Evolutionary conservation across 2,888 invertebrate genomes (phyloP).

Genomic region (Leptinotarsa peninsularis): DNA sequence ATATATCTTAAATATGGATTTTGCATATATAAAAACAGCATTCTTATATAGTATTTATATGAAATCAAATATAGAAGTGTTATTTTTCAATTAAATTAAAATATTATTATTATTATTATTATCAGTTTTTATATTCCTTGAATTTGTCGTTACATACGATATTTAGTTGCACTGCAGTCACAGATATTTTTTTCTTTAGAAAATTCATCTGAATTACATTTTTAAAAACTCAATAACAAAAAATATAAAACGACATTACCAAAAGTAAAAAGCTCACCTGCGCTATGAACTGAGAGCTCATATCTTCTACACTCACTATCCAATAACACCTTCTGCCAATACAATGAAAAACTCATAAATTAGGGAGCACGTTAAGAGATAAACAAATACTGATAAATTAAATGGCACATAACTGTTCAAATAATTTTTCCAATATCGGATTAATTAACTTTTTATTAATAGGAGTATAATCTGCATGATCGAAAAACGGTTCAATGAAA

Average conservation of each 20-base stretch:
- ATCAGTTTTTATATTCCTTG: no score
- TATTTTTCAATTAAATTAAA: no score
- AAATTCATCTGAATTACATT: not conserved
- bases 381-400: conserved; percentile 12
- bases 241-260: not conserved
- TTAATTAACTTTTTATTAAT: conserved; percentile 15
- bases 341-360: conserved; percentile 1
- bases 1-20: no score
- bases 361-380: not conserved
- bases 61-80: no score
- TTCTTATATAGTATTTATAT: no score
- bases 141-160: no score
- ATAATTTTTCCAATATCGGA: conserved; percentile 5
- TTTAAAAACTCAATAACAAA: not conserved
- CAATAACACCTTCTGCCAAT: not conserved
- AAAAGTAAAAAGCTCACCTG: not conserved
- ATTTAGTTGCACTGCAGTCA: no score
- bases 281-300: not conserved
- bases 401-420: conserved; percentile 9
- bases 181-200: not conserved
- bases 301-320: not conserved
- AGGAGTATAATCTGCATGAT: conserved; percentile 1
- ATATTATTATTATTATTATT: no score
- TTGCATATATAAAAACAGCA: no score
- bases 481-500: not conserved